Conservation (phyloP, 1,140 invertebrate species). For the Heliconius eleuchia region DNA sequence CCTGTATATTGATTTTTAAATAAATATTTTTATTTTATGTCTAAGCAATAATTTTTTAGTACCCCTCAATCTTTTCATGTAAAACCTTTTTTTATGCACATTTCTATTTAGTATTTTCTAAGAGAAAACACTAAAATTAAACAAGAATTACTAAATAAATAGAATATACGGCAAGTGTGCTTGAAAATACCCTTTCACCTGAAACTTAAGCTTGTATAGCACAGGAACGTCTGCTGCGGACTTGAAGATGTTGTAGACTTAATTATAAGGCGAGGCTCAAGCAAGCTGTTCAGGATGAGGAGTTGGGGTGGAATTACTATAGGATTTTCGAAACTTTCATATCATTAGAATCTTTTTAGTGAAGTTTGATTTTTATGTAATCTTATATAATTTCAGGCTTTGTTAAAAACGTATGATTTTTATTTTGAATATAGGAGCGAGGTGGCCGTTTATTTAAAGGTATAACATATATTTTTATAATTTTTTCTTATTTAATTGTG, state of each 20-base stretch:
- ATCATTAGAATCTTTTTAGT: background rate
- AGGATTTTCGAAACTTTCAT: background rate
- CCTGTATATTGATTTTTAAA: no score
- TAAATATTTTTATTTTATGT: no score
- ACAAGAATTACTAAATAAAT: constrained; percentile 9
- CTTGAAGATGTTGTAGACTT: background rate
- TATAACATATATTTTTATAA: no score
- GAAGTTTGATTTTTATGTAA: background rate
- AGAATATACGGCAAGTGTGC: background rate
- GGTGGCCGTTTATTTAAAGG: no score
- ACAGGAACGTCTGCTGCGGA: background rate
- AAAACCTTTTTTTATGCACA: background rate
- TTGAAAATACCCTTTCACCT: constrained; percentile 12
- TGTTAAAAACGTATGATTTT: background rate
- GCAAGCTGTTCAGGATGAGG: background rate
- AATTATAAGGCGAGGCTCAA: constrained; percentile 5
- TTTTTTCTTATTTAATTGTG: no score
- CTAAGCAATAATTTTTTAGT: no score
- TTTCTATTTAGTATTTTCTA: background rate
- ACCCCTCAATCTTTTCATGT: no score
- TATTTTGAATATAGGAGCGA: no score
- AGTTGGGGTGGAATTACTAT: background rate
- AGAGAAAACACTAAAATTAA: background rate
- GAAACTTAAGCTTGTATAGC: constrained; percentile 10
- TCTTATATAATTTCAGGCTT: background rate